A percentile compares a stretch with the other conserved stretches of the same genome.
phyloP scores from a whole-genome alignment of 2,888 invertebrate species.

The Bhutanitis thaidina region DNA sequence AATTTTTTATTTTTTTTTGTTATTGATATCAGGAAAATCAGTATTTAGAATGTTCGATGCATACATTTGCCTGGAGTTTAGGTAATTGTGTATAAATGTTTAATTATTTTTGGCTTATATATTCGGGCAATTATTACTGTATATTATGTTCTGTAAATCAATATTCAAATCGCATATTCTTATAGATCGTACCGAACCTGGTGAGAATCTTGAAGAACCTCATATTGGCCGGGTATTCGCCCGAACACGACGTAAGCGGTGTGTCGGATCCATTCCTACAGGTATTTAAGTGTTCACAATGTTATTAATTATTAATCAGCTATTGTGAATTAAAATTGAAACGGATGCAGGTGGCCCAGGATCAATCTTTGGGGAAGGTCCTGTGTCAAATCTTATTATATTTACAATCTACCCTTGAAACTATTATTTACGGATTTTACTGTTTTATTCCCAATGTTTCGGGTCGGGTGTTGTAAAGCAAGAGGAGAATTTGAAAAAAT shows the following conservation, averaged over 20 bases:
- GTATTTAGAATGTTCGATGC: conserved; percentile 8
- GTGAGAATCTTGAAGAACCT: conserved; percentile 99
- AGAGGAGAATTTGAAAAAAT: too few species aligned
- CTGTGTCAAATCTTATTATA: too few species aligned
- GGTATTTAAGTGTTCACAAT: conserved; percentile 67
- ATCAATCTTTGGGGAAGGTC: too few species aligned
- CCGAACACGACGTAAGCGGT: conserved; percentile 99
- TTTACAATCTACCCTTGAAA: too few species aligned
- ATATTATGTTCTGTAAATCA: conserved; percentile 22
- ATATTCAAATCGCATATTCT: conserved; percentile 49
- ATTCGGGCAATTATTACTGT: conserved; percentile 24
- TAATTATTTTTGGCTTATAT: conserved; percentile 12
- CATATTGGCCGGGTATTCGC: conserved; percentile 98
- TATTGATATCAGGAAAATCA: not conserved
- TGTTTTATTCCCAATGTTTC: too few species aligned
- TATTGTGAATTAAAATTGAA: too few species aligned
- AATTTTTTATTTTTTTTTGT: not conserved
- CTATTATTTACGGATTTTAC: too few species aligned
- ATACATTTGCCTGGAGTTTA: conserved; percentile 11
- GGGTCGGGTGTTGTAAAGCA: too few species aligned
- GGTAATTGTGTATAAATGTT: conserved; percentile 1
- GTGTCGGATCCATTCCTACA: conserved; percentile 99
- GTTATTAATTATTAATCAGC: too few species aligned
- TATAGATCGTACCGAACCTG: conserved; percentile 98
- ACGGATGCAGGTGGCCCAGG: too few species aligned